phyloP scores from a whole-genome alignment of 92 coral and sea anemone species.

The Isaurus tuberculatus region DNA sequence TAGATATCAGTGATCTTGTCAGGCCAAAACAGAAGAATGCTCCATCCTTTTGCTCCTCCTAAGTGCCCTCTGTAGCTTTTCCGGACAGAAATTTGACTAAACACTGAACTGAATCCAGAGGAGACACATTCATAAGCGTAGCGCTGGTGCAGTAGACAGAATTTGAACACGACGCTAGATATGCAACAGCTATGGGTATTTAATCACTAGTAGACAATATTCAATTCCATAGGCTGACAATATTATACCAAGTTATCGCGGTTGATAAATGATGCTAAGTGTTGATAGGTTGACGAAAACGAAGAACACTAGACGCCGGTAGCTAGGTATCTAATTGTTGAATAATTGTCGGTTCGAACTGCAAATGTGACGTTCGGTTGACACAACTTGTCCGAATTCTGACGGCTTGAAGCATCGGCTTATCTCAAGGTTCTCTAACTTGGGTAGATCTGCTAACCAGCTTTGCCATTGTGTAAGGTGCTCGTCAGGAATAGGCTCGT shows the following conservation, averaged over 20 bases:
- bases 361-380: constrained; percentile 42
- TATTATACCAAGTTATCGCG: not conserved
- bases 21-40: too few relatives aligned
- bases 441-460: constrained; percentile 40
- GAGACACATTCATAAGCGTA: constrained; percentile 1
- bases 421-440: constrained; percentile 24
- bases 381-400: constrained; percentile 7
- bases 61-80: not conserved
- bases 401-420: constrained; percentile 38
- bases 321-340: too few relatives aligned
- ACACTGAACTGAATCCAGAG: constrained; percentile 1
- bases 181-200: not conserved
- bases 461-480: not conserved
- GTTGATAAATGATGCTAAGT: not conserved
- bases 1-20: too few relatives aligned
- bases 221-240: not conserved
- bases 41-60: too few relatives aligned
- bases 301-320: too few relatives aligned
- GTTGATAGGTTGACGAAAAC: too few relatives aligned
- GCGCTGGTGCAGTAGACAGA: constrained; percentile 8
- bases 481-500: not conserved
- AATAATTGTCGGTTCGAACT: not conserved
- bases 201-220: constrained; percentile 6
- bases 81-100: too few relatives aligned
- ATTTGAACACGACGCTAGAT: constrained; percentile 8